Evolutionary conservation across 1,140 invertebrate species (phyloP), one percentile per base, ranked within the genome.

Genomic region (Octopus bimaculoides): DNA sequence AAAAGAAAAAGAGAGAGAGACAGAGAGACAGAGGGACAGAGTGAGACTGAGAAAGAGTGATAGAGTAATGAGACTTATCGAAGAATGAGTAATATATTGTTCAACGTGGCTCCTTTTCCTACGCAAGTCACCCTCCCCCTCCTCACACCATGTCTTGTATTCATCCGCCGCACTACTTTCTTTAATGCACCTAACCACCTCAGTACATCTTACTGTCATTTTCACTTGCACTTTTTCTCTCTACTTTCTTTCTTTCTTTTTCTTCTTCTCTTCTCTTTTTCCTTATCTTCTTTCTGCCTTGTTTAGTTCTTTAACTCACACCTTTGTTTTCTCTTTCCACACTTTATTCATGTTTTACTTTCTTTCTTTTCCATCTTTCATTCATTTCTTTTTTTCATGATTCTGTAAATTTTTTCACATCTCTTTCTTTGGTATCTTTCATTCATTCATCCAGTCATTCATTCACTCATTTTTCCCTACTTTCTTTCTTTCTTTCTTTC

Each of bases 231-330:
- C 56, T 61, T 61, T 17, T 61, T 61, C 56, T 61, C 17, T 17
- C 17, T 61, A 9, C 17, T 61, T 17, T 61, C 17, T 17, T 9
- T 61, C 56, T 17, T 61, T 61, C 56, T 61, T 61, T 6, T 6
- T 78, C 10, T 78, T 41, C 69, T 82, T 84, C 82, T 76, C 80
- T 81, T 81, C 82, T 83, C 82, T 83, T 74, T 84, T 83, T 81
- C 79, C 80, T 77, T 80, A 75, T 79, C 75, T 74, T 61, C 56
- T 61, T 61, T 17, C 3, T 17, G 56, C 56, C 56, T 17, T 17
- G 26, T 41, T 41, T 41, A 41, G 2, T 41, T 61, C 17, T 17
- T 61, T 61, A 1, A 10, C 9, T 61, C 56, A 10, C 56, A 17
- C 56, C 56, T 61, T 61, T 3, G 9, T 61, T 17, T 61, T 61